A percentile compares a stretch with the other conserved stretches of the same genome.
Conservation (phyloP, 2,113 vertebrate genomes). For the Cepphus grylle region DNA sequence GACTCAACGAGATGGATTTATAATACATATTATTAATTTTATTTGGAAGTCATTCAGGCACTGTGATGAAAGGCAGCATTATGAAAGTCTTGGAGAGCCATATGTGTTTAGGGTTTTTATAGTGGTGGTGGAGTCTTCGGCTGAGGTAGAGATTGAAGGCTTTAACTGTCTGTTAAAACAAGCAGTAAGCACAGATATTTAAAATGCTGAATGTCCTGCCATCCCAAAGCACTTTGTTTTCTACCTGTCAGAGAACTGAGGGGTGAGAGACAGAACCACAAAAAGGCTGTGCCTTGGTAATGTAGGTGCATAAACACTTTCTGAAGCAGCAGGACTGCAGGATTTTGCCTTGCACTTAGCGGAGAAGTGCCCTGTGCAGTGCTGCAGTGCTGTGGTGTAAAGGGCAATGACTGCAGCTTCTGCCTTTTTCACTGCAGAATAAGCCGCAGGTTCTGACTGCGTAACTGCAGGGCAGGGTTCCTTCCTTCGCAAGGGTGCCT, state of each 20-base stretch:
- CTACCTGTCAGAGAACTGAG: background rate
- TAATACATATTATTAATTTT: background rate
- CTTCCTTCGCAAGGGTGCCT: background rate
- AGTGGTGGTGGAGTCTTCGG: background rate
- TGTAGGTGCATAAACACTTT: background rate
- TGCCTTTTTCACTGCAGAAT: background rate
- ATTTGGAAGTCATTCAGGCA: background rate
- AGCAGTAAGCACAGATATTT: background rate
- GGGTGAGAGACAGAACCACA: background rate
- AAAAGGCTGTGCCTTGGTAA: background rate
- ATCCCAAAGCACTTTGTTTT: background rate
- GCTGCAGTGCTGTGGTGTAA: background rate
- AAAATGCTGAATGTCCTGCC: background rate
- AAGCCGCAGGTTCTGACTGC: accelerated
- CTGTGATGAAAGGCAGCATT: background rate
- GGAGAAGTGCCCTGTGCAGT: background rate
- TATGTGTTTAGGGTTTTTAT: background rate
- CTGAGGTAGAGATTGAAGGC: background rate
- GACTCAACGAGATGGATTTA: background rate
- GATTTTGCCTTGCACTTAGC: background rate
- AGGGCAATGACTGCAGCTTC: accelerated
- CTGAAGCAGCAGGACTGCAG: background rate
- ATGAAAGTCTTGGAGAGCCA: background rate
- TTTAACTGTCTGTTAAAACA: background rate
- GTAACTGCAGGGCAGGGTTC: background rate